Evolutionary conservation across 2,888 invertebrate species (phyloP), one percentile per base, ranked within the genome.

Genomic region (Lordiphosa fenestrarum): DNA sequence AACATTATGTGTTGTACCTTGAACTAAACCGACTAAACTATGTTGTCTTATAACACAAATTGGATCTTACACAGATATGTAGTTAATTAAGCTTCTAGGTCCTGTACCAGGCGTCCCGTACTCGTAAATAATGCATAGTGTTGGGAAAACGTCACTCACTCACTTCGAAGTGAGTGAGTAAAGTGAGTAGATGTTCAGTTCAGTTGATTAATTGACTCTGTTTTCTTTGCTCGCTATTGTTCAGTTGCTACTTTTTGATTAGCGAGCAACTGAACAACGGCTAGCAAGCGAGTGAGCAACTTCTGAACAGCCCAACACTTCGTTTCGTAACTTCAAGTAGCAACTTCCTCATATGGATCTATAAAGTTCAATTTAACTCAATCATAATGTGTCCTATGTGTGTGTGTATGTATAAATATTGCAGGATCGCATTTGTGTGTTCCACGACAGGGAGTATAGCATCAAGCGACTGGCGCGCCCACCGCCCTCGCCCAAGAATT

Each of bases 401-500:
- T 44, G 33, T 44, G 15, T 44, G 10, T 33, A 25, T 65, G 42
- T 67, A 68, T 64, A 53, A 60, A 75, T 67, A 64, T 87, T 87
- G 51, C 87, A 88, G 88, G 84, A 88, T 70, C 88, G 86, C 49
- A 76, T 87, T 65, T 88, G 88, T 53, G 81, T 77, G 48, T 88
- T 75, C 68, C 87, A 78, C 73, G 86, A 78, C 58, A 69, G 64
- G 53, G 84, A 86, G 47, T 88, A 87, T 71, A 84, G 76, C 69
- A 87, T 88, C 76, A 74, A 84, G 55, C 64, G 83, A 39, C 67
- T 88, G 65, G 82, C 73, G 21, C 80, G 88, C 12, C 89, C 88
- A 23, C 88, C 89, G 47, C 88, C 88, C 23, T 76, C 86, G 21
- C 89, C 89, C 4, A 78, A 60, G 55, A 87, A 89, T 63, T 88